Conservation (phyloP, 2,113 vertebrate genomes). For the Cephalopterus ornatus region DNA sequence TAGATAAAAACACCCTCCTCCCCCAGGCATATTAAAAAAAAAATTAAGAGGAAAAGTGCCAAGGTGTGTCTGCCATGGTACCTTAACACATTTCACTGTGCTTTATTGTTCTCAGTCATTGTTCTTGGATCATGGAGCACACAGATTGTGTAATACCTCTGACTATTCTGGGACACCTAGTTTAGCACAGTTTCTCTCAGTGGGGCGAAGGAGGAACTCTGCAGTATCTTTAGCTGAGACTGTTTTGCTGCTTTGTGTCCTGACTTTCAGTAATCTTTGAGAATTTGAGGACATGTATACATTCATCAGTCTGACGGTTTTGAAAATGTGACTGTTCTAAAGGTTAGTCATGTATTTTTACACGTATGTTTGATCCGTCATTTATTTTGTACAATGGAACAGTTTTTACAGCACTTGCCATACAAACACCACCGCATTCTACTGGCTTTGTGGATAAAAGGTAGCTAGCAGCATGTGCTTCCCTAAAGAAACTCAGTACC, state of each 20-base stretch:
- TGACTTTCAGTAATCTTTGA: conserved; percentile 37
- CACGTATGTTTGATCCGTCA: conserved; percentile 5
- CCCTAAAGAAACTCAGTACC: not conserved
- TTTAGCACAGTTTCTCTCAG: conserved; percentile 6
- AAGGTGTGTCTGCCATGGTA: conserved; percentile 36
- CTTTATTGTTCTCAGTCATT: conserved; percentile 34
- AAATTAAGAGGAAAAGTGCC: conserved; percentile 12
- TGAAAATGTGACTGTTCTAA: conserved; percentile 46
- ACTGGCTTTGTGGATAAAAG: not conserved
- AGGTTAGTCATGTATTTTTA: conserved; percentile 24
- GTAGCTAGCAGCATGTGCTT: not conserved
- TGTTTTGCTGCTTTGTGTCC: conserved; percentile 14
- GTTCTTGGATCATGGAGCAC: conserved; percentile 2
- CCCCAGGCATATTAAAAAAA: conserved; percentile 3
- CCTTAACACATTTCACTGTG: not conserved
- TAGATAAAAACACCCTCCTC: conserved; percentile 5
- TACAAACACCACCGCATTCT: not conserved
- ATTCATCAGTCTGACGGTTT: conserved; percentile 27
- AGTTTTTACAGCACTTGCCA: conserved; percentile 9
- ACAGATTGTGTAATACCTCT: conserved; percentile 6
- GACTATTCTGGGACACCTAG: conserved; percentile 20
- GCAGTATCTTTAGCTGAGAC: not conserved
- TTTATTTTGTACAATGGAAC: conserved; percentile 28
- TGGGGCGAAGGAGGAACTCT: not conserved
- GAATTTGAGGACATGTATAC: conserved; percentile 1